phyloP scores from a whole-genome alignment of 2,888 invertebrate species.

The Theodoxus fluviatilis region DNA sequence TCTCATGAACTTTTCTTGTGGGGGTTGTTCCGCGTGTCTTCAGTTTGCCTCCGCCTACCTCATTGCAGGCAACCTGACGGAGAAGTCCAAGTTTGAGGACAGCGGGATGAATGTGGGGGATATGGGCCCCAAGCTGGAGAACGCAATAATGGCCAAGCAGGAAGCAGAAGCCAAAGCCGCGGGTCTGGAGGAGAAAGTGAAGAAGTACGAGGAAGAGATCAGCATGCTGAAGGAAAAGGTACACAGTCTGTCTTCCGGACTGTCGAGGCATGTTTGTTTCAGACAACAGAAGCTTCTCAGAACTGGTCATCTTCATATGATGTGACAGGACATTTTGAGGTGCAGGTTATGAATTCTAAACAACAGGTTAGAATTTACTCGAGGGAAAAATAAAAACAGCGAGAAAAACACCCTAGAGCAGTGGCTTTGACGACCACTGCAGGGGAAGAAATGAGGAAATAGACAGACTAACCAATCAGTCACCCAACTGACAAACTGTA shows the following conservation, averaged over 20 bases:
- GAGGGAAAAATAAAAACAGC: too few species aligned
- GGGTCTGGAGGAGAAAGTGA: constrained; percentile 79
- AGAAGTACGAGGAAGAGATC: constrained; percentile 69
- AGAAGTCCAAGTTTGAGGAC: constrained; percentile 81
- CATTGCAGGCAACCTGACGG: constrained; percentile 67
- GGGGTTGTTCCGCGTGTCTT: too few species aligned
- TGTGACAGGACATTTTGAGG: too few species aligned
- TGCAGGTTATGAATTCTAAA: too few species aligned
- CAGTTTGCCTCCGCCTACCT: too few species aligned
- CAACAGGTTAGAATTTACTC: too few species aligned
- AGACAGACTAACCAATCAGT: too few species aligned
- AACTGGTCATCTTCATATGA: not conserved
- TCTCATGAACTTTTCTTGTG: too few species aligned
- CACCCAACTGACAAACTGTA: too few species aligned
- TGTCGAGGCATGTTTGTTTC: not conserved
- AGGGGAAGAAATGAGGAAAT: too few species aligned
- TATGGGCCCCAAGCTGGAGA: constrained; percentile 84
- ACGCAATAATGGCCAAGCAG: constrained; percentile 86
- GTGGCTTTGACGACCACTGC: too few species aligned
- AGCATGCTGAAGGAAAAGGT: constrained; percentile 63
- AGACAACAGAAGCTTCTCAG: not conserved
- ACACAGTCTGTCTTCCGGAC: constrained; percentile 9
- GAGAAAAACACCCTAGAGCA: too few species aligned
- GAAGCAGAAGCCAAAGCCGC: constrained; percentile 91
- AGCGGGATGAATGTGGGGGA: constrained; percentile 69